phyloP scores from a whole-genome alignment of 2,797 vertebrate genomes.

The Ficedula albicollis region DNA sequence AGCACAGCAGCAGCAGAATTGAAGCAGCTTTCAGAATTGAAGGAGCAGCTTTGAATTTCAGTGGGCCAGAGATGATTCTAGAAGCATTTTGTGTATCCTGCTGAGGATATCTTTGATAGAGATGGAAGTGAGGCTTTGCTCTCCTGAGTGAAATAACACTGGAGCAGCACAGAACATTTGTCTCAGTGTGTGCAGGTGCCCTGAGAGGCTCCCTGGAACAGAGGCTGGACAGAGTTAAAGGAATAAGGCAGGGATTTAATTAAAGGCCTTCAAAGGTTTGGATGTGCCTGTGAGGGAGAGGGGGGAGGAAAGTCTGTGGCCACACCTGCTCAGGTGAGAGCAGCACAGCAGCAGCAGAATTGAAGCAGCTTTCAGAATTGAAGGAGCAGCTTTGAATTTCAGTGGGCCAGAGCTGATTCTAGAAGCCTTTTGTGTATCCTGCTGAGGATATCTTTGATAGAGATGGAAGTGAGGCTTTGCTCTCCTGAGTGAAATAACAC shows the following conservation, averaged over 20 bases:
- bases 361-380: too few species aligned
- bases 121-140: background rate
- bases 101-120: background rate
- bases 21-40: too few species aligned
- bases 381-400: background rate
- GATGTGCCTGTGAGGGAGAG: background rate
- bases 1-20: too few species aligned
- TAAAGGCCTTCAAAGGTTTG: too few species aligned
- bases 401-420: background rate
- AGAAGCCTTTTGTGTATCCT: background rate
- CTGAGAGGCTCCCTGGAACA: background rate
- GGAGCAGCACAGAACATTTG: background rate
- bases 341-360: too few species aligned
- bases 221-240: background rate
- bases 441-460: background rate
- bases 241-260: background rate
- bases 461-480: background rate
- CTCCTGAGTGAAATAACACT: background rate
- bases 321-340: background rate
- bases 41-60: background rate
- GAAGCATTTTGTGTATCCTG: background rate
- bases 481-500: background rate
- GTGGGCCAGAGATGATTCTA: background rate
- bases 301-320: too few species aligned
- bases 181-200: background rate